These are phyloP conservation scores for Onychostruthus taczanowskii DNA, from an alignment of 2,113 vertebrate species.

Conservation along the genomic window DNA sequence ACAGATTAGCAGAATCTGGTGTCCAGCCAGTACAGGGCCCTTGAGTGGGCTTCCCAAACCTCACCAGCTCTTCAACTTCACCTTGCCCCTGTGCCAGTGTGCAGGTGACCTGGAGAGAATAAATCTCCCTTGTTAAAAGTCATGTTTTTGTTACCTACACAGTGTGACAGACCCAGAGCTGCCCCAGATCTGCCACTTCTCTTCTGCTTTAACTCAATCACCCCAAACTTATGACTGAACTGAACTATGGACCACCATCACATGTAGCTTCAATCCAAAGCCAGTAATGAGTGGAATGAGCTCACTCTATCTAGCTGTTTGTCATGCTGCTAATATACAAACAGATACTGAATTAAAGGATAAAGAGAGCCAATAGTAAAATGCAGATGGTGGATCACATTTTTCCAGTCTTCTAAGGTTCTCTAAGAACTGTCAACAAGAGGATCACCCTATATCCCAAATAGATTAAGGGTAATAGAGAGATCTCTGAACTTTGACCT, in stretches of 20 bases:
- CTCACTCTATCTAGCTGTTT: neutral
- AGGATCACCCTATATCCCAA: neutral
- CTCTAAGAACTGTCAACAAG: neutral
- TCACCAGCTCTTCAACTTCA: neutral
- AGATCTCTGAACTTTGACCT: neutral
- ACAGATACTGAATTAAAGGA: neutral
- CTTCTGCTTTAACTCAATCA: neutral
- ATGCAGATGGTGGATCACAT: neutral
- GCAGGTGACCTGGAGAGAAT: neutral
- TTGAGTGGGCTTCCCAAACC: neutral
- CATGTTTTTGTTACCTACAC: neutral
- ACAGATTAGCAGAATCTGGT: neutral
- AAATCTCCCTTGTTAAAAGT: neutral
- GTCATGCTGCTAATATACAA: neutral
- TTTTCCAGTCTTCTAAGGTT: neutral
- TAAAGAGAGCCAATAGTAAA: neutral
- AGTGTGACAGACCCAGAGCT: neutral
- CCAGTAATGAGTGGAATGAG: neutral
- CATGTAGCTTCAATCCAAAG: neutral
- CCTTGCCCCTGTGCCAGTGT: accelerated
- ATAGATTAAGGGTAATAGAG: neutral
- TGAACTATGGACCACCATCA: neutral
- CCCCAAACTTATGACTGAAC: neutral
- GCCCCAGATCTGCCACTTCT: neutral
- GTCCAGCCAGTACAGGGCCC: neutral